Evolutionary conservation across 2,113 vertebrate genomes (phyloP), one percentile per base, ranked within the genome.

Genomic region (Grantiella picta): DNA sequence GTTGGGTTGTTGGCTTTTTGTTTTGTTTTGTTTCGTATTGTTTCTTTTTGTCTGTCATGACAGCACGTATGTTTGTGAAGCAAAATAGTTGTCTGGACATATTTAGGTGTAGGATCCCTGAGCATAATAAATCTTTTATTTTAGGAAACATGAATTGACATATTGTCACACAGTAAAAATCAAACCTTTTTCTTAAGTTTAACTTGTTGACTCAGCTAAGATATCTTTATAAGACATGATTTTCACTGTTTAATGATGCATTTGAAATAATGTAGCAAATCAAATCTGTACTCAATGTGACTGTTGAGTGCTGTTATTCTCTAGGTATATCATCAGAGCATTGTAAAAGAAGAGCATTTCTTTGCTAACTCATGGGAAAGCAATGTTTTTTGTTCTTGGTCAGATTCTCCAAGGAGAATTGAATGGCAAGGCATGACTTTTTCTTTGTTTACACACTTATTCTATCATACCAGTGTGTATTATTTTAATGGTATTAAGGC

Each of bases 101-200:
- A 78, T 22, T 61, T 79, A 38, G 31, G 35, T 90, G 79, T 64
- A 86, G 52, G 45, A 92, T 76, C 45, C 81, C 19, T 35, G 24
- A 75, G 27, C 70, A 47, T 49, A 75, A 29, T 52, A 89, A 92
- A 81, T 78, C 27, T 82, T 69, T 3, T 61, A 86, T 86, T 80
- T 90, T 92, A 91, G 73, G 90, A 92, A 92, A 77, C 44, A 18
- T 59, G n/a, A 83, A 91, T 53, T 90, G 54, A 19, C 72, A 60
- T 82, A 59, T 63, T 82, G 69, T 80, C 76, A 64, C 44, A 79
- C 11, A 77, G 60, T 24, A 53, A 52, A 94, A 79, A 91, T 79
- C 25, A 82, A 92, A 65, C 17, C 25, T 66, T 92, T 96, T 81
- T 73, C 65, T 72, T 70, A 69, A 78, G 47, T 70, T 76, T 71